These are phyloP conservation scores for Rhadina sibilatrix DNA, from an alignment of 2,113 vertebrate species.

Conservation along the genomic window DNA sequence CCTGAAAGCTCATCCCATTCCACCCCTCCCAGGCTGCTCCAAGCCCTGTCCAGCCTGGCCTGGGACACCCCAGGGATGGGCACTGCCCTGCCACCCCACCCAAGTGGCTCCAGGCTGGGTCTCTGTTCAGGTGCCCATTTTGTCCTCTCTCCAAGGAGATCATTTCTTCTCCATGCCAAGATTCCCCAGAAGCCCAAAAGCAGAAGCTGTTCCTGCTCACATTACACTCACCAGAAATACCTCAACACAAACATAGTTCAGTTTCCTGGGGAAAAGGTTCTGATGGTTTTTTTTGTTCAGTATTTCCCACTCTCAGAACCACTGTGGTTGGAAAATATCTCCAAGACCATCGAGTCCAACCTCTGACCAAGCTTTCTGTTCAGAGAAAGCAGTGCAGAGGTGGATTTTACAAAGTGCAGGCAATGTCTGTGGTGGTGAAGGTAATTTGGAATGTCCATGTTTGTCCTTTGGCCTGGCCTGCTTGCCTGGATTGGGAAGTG, in stretches of 20 bases:
- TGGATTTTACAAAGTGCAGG: accelerated
- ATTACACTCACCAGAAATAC: background rate
- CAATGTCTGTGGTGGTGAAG: accelerated
- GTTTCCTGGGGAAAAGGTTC: background rate
- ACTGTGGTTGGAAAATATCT: background rate
- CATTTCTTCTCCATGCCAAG: background rate
- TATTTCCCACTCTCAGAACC: background rate
- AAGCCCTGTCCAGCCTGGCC: background rate
- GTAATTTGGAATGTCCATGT: background rate
- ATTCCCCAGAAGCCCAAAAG: background rate
- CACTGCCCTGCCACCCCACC: background rate
- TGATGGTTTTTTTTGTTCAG: accelerated
- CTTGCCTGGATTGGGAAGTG: background rate
- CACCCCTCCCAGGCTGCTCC: background rate
- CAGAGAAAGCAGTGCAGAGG: background rate
- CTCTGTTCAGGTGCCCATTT: background rate
- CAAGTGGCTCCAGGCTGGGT: background rate
- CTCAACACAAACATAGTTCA: accelerated
- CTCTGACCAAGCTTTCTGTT: background rate
- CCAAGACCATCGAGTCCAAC: accelerated
- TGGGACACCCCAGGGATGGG: background rate
- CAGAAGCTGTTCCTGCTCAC: background rate
- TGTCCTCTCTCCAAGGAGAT: accelerated
- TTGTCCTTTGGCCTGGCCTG: background rate
- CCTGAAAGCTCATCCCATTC: too few relatives aligned